Percentiles rank a stretch among this genome's conserved stretches.
These are phyloP conservation scores for Pipistrellus nathusii DNA, from an alignment of 2,797 vertebrate species.

Conservation along the genomic window DNA sequence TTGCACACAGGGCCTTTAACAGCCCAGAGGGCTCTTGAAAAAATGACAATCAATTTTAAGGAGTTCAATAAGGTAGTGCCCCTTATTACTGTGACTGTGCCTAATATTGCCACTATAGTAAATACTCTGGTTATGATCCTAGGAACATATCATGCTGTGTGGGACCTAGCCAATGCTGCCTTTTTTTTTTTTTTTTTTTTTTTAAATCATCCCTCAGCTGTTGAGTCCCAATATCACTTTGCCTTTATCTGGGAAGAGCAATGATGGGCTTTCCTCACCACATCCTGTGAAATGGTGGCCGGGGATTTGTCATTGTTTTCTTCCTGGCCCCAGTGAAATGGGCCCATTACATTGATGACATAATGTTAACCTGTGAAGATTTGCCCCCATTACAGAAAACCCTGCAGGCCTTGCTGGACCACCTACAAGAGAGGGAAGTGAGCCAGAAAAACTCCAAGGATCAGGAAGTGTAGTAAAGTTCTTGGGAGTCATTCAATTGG, in stretches of 20 bases:
- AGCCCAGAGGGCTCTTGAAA: neutral
- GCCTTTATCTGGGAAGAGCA: neutral
- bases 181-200: neutral
- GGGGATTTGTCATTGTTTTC: neutral
- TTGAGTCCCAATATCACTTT: neutral
- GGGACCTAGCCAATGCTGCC: neutral
- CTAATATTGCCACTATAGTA: neutral
- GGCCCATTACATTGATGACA: neutral
- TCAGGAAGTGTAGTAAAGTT: neutral
- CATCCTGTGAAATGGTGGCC: neutral
- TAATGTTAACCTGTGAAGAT: neutral
- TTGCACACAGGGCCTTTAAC: neutral
- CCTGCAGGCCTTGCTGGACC: neutral
- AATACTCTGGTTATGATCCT: neutral
- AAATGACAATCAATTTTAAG: neutral
- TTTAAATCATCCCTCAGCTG: neutral
- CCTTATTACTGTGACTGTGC: neutral
- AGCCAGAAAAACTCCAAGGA: neutral
- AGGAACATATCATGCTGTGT: neutral
- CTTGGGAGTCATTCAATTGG: neutral
- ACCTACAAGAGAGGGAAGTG: neutral
- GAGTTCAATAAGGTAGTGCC: neutral
- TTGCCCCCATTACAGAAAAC: neutral
- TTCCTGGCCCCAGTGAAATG: neutral
- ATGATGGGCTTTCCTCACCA: neutral